Conservation (phyloP, 2,888 invertebrate species). For the Cheiracanthium punctorium region DNA sequence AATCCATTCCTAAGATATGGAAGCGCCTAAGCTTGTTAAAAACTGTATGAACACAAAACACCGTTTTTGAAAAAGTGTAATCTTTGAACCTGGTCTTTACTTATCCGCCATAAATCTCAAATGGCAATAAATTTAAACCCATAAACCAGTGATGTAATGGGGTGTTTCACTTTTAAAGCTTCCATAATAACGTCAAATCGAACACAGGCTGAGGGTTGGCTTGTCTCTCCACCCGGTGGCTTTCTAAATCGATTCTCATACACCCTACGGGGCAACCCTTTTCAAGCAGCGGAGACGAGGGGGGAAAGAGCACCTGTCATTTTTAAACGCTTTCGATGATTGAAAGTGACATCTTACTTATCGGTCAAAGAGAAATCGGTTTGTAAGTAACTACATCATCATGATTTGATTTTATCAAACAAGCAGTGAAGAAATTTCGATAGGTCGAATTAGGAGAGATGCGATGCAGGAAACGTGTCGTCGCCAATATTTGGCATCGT, state of each 20-base stretch:
- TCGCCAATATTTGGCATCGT: constrained; percentile 8
- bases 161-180: not conserved
- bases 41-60: too few species aligned
- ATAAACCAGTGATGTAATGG: not conserved
- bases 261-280: not conserved
- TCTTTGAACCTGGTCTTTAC: too few species aligned
- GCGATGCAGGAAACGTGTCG: not conserved
- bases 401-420: not conserved
- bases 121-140: too few species aligned
- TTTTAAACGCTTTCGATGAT: not conserved
- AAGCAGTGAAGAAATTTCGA: not conserved
- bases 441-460: not conserved
- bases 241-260: not conserved
- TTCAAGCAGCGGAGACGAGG: not conserved
- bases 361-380: not conserved
- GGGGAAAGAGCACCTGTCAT: not conserved
- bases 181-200: not conserved
- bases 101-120: too few species aligned
- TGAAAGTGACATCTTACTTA: constrained; percentile 1
- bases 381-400: not conserved
- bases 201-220: not conserved
- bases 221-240: not conserved
- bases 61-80: too few species aligned
- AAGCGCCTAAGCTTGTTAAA: too few species aligned
- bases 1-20: too few species aligned